Evolutionary conservation across 35 echinoderm and acorn worm species (phyloP), one percentile per base, ranked within the genome.

Genomic region (Apostichopus japonicus): DNA sequence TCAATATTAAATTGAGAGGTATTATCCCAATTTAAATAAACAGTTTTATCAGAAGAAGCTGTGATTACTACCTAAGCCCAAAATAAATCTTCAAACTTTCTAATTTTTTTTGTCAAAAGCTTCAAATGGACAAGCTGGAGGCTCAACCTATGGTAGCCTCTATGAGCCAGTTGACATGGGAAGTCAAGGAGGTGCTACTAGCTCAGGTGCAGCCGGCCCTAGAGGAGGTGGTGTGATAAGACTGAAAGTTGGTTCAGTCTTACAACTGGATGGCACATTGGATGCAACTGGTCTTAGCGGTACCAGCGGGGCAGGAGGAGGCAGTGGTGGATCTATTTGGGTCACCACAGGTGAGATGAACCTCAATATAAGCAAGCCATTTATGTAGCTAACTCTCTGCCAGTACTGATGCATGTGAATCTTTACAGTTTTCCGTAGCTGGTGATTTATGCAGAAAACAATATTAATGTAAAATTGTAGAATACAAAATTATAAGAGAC

Each of bases 311-410:
- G 88, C 92, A 44, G 96, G 96, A 61, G 96, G 96, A 25, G 73
- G 65, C 16, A 98, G 96, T 94, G 96, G 96, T n/a, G 96, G 96
- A 10, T 57, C 94, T 54, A 62, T 95, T 23, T 98, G 96, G 96
- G 92, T 98, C 22, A 93, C 94, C n/a, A 92, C 96, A 93, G 94
- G 96, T 98, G 55, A 88, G 84, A 80, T 33, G 24, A 92, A 79
- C 10, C 22, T 61, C 21, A 90, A 5, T 44, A 44, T 44, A 44
- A 44, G 33, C 33, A 44, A 44, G 33, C 33, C 33, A 44, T 44
- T 44, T 44, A 44, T 44, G 19, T 87, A 4, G 21, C 33, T 44
- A 44, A 44, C 33, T 44, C 33, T 44, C 2, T 44, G 33, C 33
- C 33, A 44, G 33, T 44, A 44, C 33, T 44, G 33, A 44, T 44